A percentile compares a stretch with the other conserved stretches of the same genome.
phyloP scores from a whole-genome alignment of 2,888 invertebrate species.

The Ophioninae sp. region DNA sequence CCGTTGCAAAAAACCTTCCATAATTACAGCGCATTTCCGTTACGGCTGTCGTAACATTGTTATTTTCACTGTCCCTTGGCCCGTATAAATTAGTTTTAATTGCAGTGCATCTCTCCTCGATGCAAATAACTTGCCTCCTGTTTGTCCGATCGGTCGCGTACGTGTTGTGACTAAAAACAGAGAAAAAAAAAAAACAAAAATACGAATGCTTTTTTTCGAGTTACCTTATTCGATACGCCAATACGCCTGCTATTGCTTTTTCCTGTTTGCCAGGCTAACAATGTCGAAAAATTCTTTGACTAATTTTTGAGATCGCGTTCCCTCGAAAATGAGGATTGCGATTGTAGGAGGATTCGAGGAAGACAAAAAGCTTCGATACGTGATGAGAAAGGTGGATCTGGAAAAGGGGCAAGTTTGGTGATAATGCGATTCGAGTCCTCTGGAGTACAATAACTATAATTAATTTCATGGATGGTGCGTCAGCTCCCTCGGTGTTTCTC shows the following conservation, averaged over 20 bases:
- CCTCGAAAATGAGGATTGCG: neutral
- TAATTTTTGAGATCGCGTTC: no score
- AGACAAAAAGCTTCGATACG: conserved; percentile 8
- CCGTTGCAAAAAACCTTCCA: neutral
- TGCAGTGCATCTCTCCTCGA: neutral
- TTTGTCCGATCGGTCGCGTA: neutral
- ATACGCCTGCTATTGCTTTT: neutral
- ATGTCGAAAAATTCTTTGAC: no score
- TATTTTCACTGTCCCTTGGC: conserved; percentile 15
- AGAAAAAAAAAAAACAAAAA: no score
- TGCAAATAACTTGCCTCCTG: conserved; percentile 8
- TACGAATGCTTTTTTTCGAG: no score
- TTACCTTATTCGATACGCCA: no score
- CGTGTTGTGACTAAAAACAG: neutral
- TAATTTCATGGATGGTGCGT: conserved; percentile 49
- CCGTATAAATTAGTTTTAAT: conserved; percentile 30
- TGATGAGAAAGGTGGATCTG: conserved; percentile 22
- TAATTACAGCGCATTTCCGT: conserved; percentile 25
- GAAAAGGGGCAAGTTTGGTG: conserved; percentile 22
- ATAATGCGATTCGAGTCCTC: conserved; percentile 30
- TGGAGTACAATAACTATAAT: conserved; percentile 51
- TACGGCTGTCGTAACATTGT: neutral
- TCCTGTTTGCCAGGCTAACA: no score
- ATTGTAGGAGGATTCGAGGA: neutral
- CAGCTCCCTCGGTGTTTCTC: conserved; percentile 7